Percentiles rank a stretch among this genome's conserved stretches.
phyloP scores from a whole-genome alignment of 2,113 vertebrate species.

The Synodontis membranacea region DNA sequence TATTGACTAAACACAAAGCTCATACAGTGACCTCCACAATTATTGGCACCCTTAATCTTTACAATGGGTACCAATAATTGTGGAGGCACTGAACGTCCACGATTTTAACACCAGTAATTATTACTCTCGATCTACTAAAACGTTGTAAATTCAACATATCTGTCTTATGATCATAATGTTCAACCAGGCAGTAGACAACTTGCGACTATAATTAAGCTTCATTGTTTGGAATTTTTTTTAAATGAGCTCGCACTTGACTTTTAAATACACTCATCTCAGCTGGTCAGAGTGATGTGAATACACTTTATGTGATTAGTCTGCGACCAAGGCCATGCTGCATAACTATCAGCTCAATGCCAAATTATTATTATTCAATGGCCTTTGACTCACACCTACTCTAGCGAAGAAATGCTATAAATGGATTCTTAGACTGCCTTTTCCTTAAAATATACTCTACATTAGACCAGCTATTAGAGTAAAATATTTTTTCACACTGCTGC shows the following conservation, averaged over 20 bases:
- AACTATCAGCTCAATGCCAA: conserved; percentile 11
- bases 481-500: not conserved
- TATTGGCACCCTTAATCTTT: too few relatives aligned
- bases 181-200: not conserved
- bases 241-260: conserved; percentile 17
- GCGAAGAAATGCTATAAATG: conserved; percentile 18
- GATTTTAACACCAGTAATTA: not conserved
- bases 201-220: not conserved
- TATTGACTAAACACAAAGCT: not conserved
- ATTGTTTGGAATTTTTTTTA: not conserved
- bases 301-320: conserved; percentile 5
- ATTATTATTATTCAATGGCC: conserved; percentile 30
- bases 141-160: not conserved
- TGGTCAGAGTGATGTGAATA: conserved; percentile 20
- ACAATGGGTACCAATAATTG: too few relatives aligned
- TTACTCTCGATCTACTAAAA: not conserved
- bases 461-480: not conserved
- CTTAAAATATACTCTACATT: not conserved
- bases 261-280: conserved; percentile 23
- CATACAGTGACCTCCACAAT: too few relatives aligned
- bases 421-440: conserved; percentile 8
- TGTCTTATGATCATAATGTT: not conserved
- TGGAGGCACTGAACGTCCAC: too few relatives aligned
- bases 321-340: conserved; percentile 22
- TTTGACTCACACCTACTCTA: conserved; percentile 40